phyloP scores from a whole-genome alignment of 2,113 vertebrate genomes.

The Vulpes ferrilata region DNA sequence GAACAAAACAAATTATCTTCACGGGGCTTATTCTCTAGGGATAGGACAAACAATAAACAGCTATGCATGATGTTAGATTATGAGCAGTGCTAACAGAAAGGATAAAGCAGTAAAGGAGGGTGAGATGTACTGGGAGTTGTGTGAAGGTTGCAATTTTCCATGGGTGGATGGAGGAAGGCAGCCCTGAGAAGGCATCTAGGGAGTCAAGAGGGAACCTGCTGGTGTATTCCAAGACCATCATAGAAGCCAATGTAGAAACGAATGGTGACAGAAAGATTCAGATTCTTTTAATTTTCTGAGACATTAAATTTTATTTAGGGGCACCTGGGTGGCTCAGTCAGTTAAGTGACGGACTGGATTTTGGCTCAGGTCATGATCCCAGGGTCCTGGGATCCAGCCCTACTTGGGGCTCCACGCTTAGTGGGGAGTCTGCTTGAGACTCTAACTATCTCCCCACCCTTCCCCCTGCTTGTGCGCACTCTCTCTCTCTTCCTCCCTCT shows the following conservation, averaged over 20 bases:
- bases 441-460: not conserved
- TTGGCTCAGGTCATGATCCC: not conserved
- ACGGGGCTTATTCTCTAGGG: not conserved
- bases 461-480: not conserved
- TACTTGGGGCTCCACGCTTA: not conserved
- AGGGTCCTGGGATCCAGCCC: not conserved
- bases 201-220: not conserved
- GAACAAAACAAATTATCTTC: not conserved
- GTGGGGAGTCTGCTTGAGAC: not conserved
- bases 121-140: no score
- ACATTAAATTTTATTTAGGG: not conserved
- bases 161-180: rapidly evolving
- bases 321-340: not conserved
- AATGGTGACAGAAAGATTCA: not conserved
- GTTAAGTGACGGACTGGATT: not conserved
- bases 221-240: not conserved
- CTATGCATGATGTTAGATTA: not conserved
- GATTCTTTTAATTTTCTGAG: not conserved
- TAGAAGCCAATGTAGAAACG: rapidly evolving
- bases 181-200: not conserved
- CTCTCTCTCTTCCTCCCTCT: not conserved
- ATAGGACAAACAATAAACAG: not conserved
- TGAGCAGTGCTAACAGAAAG: not conserved
- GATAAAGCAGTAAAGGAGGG: not conserved
- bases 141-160: not conserved